Conservation (phyloP, 2,888 invertebrate genomes). For the Cerastis leucographa region DNA sequence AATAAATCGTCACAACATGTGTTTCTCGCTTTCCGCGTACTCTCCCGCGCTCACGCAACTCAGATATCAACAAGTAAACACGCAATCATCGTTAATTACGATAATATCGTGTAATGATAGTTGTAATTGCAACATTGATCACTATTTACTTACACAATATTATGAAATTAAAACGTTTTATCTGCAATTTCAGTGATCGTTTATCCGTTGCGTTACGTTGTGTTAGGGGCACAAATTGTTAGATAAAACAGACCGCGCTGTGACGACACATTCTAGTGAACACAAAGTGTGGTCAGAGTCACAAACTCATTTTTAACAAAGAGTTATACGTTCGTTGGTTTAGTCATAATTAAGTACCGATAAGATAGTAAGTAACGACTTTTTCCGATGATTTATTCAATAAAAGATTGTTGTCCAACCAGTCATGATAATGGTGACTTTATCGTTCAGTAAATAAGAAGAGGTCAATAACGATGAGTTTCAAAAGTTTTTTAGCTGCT, state of each 20-base stretch:
- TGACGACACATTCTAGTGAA: slow-evolving; percentile 21
- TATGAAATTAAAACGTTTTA: slow-evolving; percentile 64
- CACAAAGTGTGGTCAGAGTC: neutral
- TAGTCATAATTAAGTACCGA: slow-evolving; percentile 44
- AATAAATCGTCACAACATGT: slow-evolving; percentile 19
- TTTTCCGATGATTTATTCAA: slow-evolving; percentile 40
- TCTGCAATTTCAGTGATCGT: slow-evolving; percentile 51
- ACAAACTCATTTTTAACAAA: slow-evolving; percentile 1
- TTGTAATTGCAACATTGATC: slow-evolving; percentile 57
- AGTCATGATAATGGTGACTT: slow-evolving; percentile 41
- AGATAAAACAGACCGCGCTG: slow-evolving; percentile 7
- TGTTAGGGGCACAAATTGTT: slow-evolving; percentile 28
- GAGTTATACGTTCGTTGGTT: slow-evolving; percentile 3
- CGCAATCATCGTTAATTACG: slow-evolving; percentile 59
- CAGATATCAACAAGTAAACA: slow-evolving; percentile 49
- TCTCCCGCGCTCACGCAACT: slow-evolving; percentile 49
- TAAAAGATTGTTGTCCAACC: slow-evolving; percentile 39
- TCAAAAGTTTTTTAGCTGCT: slow-evolving; percentile 27
- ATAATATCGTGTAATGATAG: slow-evolving; percentile 49
- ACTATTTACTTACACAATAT: slow-evolving; percentile 59
- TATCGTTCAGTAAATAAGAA: slow-evolving; percentile 41
- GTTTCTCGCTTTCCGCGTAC: slow-evolving; percentile 21
- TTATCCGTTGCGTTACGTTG: slow-evolving; percentile 30
- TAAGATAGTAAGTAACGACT: slow-evolving; percentile 52
- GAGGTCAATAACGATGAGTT: slow-evolving; percentile 44